Base-by-base conservation (phyloP, 2,113 vertebrate species). In the Aplodontia rufa region DNA sequence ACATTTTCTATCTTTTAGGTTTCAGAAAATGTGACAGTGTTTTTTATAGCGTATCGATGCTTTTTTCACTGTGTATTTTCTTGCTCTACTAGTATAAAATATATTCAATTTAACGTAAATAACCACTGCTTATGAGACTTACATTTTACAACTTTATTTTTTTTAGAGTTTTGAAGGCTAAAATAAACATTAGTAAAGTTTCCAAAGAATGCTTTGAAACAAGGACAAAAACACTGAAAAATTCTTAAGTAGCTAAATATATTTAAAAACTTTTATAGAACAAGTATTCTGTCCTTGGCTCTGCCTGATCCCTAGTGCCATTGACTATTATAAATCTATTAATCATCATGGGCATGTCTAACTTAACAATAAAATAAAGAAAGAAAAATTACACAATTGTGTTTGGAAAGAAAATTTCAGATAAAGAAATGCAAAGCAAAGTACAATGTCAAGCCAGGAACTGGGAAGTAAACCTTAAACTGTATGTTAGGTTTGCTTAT, bases 371-470 rank as follows among this genome's bases (percentile, higher is more conserved):
- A 55, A 47, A 71, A 9, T 4, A 64, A 10, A 90, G 20, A 42
- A 45, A 35, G 13, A 53, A 81, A 93, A 89, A 55, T 71, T n/a
- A 90, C n/a, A 87, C 16, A 55, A 68, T 28, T 87, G 1, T 69
- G 30, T 81, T 91, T 35, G 32, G 40, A 90, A 87, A 93, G 40
- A 80, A 78, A 81, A 14, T 42, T 78, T 92, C 83, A 92, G 74
- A 55, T 32, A 88, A 91, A 90, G 11, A 93, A 79, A 87, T 79
- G 22, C 51, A 96, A 83, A 93, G 20, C 40, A 94, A 11, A 51
- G 35, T 8, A 32, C 40, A 53, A 30, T 14, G 13, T n/a, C 83
- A 47, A 87, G 37, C 28, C 47, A 64, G 78, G 66, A 87, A 20
- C 76, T 60, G 47, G n/a, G 17, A 5, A 80, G 8, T 60, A 78